Evolutionary conservation across 2,113 vertebrate species (phyloP).

Genomic region (Urocolius indicus): DNA sequence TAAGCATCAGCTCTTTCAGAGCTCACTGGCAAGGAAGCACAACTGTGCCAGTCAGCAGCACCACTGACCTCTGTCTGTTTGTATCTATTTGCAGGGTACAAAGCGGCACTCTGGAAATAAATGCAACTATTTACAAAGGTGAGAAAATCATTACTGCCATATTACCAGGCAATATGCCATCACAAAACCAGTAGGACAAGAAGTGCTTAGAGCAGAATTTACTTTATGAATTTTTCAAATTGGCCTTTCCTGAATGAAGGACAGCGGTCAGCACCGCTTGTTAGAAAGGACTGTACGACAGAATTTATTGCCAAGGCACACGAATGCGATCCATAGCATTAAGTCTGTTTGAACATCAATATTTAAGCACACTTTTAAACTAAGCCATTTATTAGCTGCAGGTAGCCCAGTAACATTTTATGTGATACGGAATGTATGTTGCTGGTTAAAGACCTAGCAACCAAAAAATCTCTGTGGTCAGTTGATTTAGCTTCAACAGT

Average conservation of each 20-base stretch:
- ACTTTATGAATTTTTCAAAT: not conserved
- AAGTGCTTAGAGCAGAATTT: not conserved
- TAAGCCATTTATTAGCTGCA: constrained; percentile 14
- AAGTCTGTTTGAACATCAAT: constrained; percentile 39
- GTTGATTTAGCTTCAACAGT: not conserved
- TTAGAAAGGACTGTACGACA: not conserved
- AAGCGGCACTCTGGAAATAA: not conserved
- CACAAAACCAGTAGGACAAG: not conserved
- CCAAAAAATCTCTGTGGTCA: not conserved
- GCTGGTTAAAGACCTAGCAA: not conserved
- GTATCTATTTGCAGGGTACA: fast-evolving
- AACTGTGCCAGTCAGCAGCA: not conserved
- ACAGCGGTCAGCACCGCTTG: not conserved
- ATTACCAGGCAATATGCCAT: not conserved
- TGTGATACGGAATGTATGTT: fast-evolving
- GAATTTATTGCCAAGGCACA: not conserved
- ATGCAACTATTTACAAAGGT: not conserved
- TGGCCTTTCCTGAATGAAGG: constrained; percentile 26
- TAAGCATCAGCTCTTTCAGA: not conserved
- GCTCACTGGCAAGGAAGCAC: not conserved
- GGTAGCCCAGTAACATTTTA: not conserved
- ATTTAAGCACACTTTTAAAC: constrained; percentile 46
- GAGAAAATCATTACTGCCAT: not conserved
- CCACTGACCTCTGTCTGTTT: not conserved
- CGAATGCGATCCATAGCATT: not conserved